phyloP scores from a whole-genome alignment of 2,797 vertebrate genomes.

The Poeciliopsis paucimaculata region DNA sequence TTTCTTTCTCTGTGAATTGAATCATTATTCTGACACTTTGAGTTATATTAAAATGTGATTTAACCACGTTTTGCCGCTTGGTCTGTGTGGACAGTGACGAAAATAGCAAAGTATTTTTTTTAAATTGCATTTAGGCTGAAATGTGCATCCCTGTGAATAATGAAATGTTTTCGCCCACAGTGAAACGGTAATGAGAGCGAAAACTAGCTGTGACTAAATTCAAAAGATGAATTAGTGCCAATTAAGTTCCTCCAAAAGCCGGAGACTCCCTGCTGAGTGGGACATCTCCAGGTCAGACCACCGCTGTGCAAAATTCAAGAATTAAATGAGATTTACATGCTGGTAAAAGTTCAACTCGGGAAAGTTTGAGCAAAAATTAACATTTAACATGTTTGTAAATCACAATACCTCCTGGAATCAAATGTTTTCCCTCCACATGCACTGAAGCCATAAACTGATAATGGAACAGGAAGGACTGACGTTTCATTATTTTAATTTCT shows the following conservation, averaged over 20 bases:
- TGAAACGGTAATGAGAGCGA: background rate
- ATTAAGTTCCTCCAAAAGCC: constrained; percentile 25
- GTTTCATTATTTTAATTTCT: constrained; percentile 71
- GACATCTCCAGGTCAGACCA: constrained; percentile 17
- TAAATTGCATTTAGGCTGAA: background rate
- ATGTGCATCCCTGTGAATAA: background rate
- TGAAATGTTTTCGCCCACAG: background rate
- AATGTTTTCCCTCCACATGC: constrained; percentile 39
- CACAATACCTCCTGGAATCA: constrained; percentile 50
- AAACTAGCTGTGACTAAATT: constrained; percentile 17
- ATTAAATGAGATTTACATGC: constrained; percentile 25
- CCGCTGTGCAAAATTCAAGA: background rate
- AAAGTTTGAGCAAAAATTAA: constrained; percentile 11
- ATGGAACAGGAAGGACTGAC: constrained; percentile 39
- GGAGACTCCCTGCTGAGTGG: constrained; percentile 27
- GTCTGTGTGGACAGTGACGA: background rate
- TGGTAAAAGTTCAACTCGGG: constrained; percentile 38
- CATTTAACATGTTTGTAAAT: constrained; percentile 57
- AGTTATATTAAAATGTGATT: background rate
- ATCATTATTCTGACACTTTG: background rate
- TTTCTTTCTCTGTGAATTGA: background rate
- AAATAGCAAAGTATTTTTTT: background rate
- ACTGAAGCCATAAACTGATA: constrained; percentile 51
- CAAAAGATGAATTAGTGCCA: constrained; percentile 22
- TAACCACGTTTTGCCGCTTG: background rate